Evolutionary conservation across 1,140 invertebrate genomes (phyloP), one percentile per base, ranked within the genome.

Genomic region (Drosophila sproati): DNA sequence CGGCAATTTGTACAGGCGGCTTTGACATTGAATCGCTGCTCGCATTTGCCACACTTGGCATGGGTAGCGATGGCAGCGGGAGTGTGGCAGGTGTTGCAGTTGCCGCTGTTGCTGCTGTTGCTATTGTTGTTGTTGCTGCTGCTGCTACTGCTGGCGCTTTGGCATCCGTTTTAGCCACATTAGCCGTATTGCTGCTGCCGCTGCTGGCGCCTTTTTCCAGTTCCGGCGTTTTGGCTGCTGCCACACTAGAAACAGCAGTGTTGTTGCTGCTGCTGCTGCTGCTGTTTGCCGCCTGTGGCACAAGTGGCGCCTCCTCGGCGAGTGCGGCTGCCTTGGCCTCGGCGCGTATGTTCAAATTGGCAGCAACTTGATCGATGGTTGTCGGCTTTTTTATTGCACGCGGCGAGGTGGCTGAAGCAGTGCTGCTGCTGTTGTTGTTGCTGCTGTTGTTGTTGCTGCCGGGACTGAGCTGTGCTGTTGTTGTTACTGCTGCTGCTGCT

Each of bases 361-460:
- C 91, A n/a, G 91, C 91, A 10, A 92, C 91, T 71, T 92, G 91
- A 73, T 92, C 91, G 50, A 92, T 92, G 34, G 87, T 91, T 31
- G 91, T 89, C 1, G 79, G 56, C 51, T 92, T 79, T 50, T 88
- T 92, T n/a, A 63, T 34, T 10, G 80, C 78, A 45, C 82, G 90
- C 31, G 86, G 78, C 31, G 76, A 77, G 2, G 90, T 81, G 8
- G 80, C 77, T 20, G 70, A 62, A 12, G 70, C 76, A 69, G 62
- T 69, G 48, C 59, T 56, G 37, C 55, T 69, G 5, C 45, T 55
- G 52, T n/a, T 43, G 39, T 20, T 56, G 20, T 3, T 47, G 35
- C 31, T 64, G 61, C 47, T 71, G 48, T n/a, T 67, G 35, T 6
- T 63, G 48, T 4, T 74, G 67, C 28, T 70, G 20, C 48, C 72